A percentile compares a stretch with the other conserved stretches of the same genome.
phyloP scores from a whole-genome alignment of 2,888 invertebrate genomes.

The Drosophila ustulata region DNA sequence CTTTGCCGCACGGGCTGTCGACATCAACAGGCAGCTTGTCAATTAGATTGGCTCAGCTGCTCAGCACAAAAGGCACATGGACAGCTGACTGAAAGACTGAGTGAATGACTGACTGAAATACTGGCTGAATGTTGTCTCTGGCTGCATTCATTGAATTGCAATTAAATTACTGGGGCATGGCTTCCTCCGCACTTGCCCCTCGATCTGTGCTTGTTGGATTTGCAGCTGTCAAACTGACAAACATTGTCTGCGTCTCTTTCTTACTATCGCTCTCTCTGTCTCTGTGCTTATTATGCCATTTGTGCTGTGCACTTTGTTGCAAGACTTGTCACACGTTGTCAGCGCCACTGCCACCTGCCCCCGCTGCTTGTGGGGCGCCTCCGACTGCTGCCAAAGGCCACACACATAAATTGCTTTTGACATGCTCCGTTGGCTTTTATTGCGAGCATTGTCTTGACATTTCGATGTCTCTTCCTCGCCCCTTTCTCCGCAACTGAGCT shows the following conservation, averaged over 20 bases:
- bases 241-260: constrained; percentile 47
- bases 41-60: constrained; percentile 8
- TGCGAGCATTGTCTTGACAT: constrained; percentile 72
- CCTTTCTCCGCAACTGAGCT: neutral
- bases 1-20: neutral
- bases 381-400: constrained; percentile 32
- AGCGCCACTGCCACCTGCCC: constrained; percentile 35
- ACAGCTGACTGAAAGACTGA: neutral
- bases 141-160: constrained; percentile 73
- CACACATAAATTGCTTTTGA: constrained; percentile 77
- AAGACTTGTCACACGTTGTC: constrained; percentile 45
- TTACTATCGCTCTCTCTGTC: neutral
- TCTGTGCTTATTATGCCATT: constrained; percentile 69
- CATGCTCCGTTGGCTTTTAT: constrained; percentile 77
- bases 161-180: constrained; percentile 62
- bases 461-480: constrained; percentile 18
- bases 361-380: constrained; percentile 3
- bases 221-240: constrained; percentile 78
- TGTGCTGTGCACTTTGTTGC: constrained; percentile 50
- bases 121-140: neutral
- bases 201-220: constrained; percentile 60
- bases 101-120: neutral
- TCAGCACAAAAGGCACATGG: neutral
- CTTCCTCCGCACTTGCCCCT: neutral
- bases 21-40: constrained; percentile 12